These are phyloP conservation scores for Coptodon rendalli DNA, from an alignment of 2,113 vertebrate species.

Conservation along the genomic window DNA sequence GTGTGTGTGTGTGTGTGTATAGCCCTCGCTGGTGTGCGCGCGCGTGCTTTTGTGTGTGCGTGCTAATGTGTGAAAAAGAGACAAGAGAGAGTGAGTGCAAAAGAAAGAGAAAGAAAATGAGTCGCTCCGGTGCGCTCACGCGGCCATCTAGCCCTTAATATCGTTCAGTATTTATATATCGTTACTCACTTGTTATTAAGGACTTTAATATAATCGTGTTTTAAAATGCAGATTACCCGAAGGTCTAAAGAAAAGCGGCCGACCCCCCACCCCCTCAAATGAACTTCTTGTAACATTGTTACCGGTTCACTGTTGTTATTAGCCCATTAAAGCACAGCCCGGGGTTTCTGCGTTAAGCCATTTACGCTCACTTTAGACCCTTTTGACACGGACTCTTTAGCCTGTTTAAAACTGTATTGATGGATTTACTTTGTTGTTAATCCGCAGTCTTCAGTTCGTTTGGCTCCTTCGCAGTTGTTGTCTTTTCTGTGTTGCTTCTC, in stretches of 20 bases:
- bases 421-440: background rate
- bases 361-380: background rate
- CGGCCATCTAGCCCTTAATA: background rate
- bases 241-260: background rate
- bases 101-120: background rate
- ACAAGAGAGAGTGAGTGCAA: background rate
- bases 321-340: slow-evolving; percentile 16
- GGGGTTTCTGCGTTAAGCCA: background rate
- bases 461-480: slow-evolving; percentile 24
- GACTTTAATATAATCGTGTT: background rate
- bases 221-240: background rate
- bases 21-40: background rate
- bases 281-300: slow-evolving; percentile 46
- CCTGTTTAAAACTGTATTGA: slow-evolving; percentile 1
- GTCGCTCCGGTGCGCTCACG: background rate
- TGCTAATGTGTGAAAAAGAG: background rate
- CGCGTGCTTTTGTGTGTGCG: background rate
- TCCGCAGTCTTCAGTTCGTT: slow-evolving; percentile 18
- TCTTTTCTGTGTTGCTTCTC: background rate
- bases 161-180: background rate
- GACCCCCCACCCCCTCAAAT: slow-evolving; percentile 20
- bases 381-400: background rate
- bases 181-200: background rate
- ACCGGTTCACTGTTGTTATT: slow-evolving; percentile 20
- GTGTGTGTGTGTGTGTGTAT: background rate